Base-by-base conservation (phyloP, 2,888 invertebrate genomes). In the Eilema caniola region DNA sequence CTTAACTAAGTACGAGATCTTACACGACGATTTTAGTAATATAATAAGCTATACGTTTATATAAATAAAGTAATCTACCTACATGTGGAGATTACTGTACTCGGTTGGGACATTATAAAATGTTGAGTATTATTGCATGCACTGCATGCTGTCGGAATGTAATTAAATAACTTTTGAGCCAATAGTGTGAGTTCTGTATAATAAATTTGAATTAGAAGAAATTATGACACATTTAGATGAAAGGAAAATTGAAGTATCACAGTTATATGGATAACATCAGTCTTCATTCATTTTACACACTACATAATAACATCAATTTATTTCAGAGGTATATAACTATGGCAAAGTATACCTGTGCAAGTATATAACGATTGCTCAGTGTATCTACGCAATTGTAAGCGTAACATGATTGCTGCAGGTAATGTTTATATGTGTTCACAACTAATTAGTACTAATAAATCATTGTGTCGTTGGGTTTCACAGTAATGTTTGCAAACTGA, bases 381-480 rank as follows among this genome's bases (percentile, higher is more conserved):
- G 73, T 68, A 70, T 73, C 77, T 83, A 75, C 79, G 82, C 76
- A 69, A 71, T 77, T 75, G 66, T 74, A 77, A 63, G 65, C 72
- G 70, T 72, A 73, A 75, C 73, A 72, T 67, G 69, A 76, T 72
- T 64, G 60, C 72, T 70, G 64, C 82, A 83, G 83, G 82, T 83
- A 81, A 75, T 62, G 57, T 63, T 68, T 60, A 59, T 72, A 65
- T 77, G 70, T 73, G 61, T 69, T 77, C 71, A 70, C 71, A 73
- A 62, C 69, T 80, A 77, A 77, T 76, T 77, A 75, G 70, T 70
- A 77, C 73, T 77, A 80, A 61, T n/a, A 11, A 25, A 75, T 68
- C 71, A 69, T 75, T 72, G 68, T 73, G 67, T 72, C 74, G 62
- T 77, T 78, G 82, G 72, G 73, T 71, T 73, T 70, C 56, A 57